Base-by-base conservation (phyloP, 2,113 vertebrate genomes). In the Thunnus maccoyii region DNA sequence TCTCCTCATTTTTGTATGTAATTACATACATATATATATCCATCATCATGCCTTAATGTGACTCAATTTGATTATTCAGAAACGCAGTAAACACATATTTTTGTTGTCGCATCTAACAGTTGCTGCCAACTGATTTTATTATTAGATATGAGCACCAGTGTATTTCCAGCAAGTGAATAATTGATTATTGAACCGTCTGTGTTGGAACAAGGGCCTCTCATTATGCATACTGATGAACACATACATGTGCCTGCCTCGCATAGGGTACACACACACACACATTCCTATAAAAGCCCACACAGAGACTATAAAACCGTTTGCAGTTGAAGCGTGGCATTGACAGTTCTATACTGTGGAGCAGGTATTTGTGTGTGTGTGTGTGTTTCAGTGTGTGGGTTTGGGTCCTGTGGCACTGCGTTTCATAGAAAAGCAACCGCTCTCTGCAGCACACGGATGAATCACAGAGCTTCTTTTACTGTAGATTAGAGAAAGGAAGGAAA, bases 161-260 rank as follows among this genome's bases (percentile, higher is more conserved):
- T 55, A 10, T 83, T 90, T 86, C 76, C 73, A 63, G 72, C 0
- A 0, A 70, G 65, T 77, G 85, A 86, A 89, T 89, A 84, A 91
- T 88, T 86, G 72, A 90, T 91, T 86, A 86, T 85, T 71, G 87
- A 83, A 44, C 70, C 9, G 27, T 76, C 46, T 82, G 73, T 78
- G 66, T 65, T 68, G 79, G 78, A 78, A 71, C 69, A 76, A 54
- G 63, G 78, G 71, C 61, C 46, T 60, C 73, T 86, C 66, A 75
- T 86, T 84, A 76, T 74, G 57, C 77, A 67, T 64, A 52, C 61
- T 70, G 76, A 69, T 61, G 44, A 71, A 78, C 75, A 66, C 69
- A 70, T 71, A 72, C 82, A 63, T 62, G 69, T 14, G 58, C 52
- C 73, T 17, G 61, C 0, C n/a, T 25, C 61, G 11, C 67, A 67